Percentiles rank a stretch among this genome's conserved stretches.
phyloP scores from a whole-genome alignment of 2,888 invertebrate species.

The Nephrotoma guestfalica region DNA sequence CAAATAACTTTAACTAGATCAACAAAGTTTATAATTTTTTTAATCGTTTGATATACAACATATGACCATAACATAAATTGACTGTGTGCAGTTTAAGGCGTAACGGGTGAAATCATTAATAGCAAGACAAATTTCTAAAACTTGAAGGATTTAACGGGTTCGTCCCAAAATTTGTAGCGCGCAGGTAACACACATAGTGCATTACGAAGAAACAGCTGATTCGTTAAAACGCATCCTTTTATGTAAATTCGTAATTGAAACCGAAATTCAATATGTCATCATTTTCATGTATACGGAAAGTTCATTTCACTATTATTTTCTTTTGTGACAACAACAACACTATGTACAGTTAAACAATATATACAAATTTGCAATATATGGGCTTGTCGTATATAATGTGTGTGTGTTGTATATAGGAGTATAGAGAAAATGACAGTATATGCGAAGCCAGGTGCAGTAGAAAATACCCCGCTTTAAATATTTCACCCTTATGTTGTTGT shows the following conservation, averaged over 20 bases:
- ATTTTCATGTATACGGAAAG: neutral
- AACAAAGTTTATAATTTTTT: neutral
- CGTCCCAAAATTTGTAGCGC: neutral
- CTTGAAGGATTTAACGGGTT: neutral
- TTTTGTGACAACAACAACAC: neutral
- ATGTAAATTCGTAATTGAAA: neutral
- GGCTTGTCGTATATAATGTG: neutral
- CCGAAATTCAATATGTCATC: neutral
- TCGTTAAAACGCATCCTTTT: neutral
- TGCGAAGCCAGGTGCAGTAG: neutral
- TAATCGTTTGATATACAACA: neutral
- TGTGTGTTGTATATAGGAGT: neutral
- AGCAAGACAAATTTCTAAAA: neutral
- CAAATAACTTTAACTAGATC: neutral
- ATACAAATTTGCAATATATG: neutral
- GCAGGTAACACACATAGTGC: neutral
- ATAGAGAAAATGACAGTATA: neutral
- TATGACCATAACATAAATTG: neutral
- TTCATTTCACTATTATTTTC: neutral
- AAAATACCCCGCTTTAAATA: neutral
- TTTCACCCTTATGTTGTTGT: neutral
- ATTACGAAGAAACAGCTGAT: neutral
- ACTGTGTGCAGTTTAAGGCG: neutral
- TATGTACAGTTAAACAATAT: neutral
- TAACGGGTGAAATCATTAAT: neutral